phyloP scores from a whole-genome alignment of 2,888 invertebrate species.

The Malthinus seriepunctatus region DNA sequence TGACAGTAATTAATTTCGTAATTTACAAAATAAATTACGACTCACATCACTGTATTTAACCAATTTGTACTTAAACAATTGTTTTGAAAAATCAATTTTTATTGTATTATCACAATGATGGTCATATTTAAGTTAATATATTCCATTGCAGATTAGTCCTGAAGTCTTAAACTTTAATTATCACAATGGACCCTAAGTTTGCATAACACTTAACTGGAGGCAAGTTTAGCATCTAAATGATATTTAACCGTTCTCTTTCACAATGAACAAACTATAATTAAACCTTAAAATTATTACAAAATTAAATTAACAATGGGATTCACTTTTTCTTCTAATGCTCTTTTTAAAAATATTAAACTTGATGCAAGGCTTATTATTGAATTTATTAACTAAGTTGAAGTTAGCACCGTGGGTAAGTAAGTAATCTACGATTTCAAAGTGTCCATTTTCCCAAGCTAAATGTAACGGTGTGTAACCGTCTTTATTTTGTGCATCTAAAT shows the following conservation, averaged over 20 bases:
- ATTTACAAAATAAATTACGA: too few species aligned
- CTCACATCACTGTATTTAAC: too few species aligned
- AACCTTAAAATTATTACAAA: not conserved
- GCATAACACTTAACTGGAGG: not conserved
- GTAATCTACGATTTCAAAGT: slow-evolving; percentile 8
- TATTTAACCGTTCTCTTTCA: not conserved
- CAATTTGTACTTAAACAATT: too few species aligned
- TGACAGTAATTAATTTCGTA: too few species aligned
- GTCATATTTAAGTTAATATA: too few species aligned
- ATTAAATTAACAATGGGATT: not conserved
- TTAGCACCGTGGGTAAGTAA: slow-evolving; percentile 11
- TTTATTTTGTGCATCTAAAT: slow-evolving; percentile 15
- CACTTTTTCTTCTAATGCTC: not conserved
- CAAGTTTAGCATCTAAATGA: not conserved
- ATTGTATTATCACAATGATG: too few species aligned
- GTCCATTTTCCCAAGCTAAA: slow-evolving; percentile 16
- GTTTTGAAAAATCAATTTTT: too few species aligned
- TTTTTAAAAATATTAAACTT: not conserved
- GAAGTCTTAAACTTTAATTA: slow-evolving; percentile 6
- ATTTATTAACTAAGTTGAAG: slow-evolving; percentile 13
- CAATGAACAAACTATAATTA: not conserved
- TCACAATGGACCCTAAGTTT: not conserved
- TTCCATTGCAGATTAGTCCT: not conserved
- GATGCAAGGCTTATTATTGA: not conserved
- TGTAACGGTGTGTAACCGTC: slow-evolving; percentile 17